Percentiles rank a stretch among this genome's conserved stretches.
Evolutionary conservation across 2,888 invertebrate genomes (phyloP).

Genomic region (Plebejus anna): DNA sequence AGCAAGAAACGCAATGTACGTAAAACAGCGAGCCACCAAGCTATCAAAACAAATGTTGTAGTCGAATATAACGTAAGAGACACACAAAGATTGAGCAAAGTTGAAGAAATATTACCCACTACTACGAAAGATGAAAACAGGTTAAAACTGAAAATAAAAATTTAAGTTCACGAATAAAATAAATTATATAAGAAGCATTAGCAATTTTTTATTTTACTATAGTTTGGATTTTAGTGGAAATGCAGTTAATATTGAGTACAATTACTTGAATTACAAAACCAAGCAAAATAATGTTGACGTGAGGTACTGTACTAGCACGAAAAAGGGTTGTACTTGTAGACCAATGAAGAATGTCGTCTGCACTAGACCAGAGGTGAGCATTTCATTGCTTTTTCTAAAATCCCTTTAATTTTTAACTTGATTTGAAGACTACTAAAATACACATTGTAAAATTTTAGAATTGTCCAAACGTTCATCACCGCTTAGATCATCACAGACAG

Average conservation of each 20-base stretch:
- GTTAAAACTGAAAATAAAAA: background rate
- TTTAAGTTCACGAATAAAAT: background rate
- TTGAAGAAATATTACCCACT: conserved; percentile 4
- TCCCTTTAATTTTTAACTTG: background rate
- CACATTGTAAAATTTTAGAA: background rate
- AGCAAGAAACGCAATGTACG: background rate
- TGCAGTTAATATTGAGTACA: background rate
- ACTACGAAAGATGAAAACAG: background rate
- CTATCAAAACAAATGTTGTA: background rate
- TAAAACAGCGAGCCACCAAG: background rate
- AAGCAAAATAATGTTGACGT: conserved; percentile 2
- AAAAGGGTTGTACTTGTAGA: conserved; percentile 5
- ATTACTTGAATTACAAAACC: background rate
- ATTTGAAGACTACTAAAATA: background rate
- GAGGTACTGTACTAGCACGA: conserved; percentile 9
- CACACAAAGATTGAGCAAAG: background rate
- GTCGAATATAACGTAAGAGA: background rate
- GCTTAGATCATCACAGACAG: background rate
- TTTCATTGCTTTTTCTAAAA: background rate
- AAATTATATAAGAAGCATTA: background rate
- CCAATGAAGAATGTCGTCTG: conserved; percentile 3
- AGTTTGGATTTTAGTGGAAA: background rate
- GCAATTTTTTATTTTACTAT: background rate
- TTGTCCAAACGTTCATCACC: background rate
- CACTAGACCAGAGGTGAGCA: background rate